phyloP scores from a whole-genome alignment of 2,888 invertebrate species.

The Prostheceraeus crozeri region DNA sequence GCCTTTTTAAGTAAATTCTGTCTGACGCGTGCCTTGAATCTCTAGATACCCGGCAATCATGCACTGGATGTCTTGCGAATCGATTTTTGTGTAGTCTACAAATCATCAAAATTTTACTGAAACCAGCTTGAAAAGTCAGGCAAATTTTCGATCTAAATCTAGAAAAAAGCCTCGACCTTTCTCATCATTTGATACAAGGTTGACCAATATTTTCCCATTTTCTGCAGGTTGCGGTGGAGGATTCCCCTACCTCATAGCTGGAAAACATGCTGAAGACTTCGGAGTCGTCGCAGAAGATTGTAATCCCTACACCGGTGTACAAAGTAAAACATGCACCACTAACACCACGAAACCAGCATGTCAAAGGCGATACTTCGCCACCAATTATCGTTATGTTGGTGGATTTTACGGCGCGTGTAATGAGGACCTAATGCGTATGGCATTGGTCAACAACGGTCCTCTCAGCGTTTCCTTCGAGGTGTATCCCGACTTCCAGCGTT shows the following conservation, averaged over 20 bases:
- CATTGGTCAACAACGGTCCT: conserved; percentile 51
- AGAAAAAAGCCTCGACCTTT: no score
- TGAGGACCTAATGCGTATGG: conserved; percentile 52
- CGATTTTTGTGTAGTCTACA: no score
- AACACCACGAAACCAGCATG: conserved; percentile 53
- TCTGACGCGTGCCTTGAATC: no score
- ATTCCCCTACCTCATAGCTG: conserved; percentile 52
- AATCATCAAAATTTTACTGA: no score
- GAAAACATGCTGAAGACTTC: conserved; percentile 57
- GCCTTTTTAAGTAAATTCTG: no score
- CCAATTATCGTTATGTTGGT: conserved; percentile 59
- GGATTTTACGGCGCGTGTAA: conserved; percentile 59
- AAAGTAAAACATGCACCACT: conserved; percentile 42
- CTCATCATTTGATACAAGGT: no score
- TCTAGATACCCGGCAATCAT: no score
- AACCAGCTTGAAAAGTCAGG: no score
- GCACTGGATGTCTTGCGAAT: no score
- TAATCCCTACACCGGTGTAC: conserved; percentile 57
- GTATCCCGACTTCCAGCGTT: conserved; percentile 50
- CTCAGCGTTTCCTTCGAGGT: conserved; percentile 59
- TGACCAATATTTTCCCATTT: neutral
- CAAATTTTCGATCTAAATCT: no score
- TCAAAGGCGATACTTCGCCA: conserved; percentile 56
- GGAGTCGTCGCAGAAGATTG: conserved; percentile 59
- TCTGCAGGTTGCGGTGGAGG: conserved; percentile 53